These are phyloP conservation scores for Cyprinus carpio DNA, from an alignment of 2,113 vertebrate species.

Conservation along the genomic window DNA sequence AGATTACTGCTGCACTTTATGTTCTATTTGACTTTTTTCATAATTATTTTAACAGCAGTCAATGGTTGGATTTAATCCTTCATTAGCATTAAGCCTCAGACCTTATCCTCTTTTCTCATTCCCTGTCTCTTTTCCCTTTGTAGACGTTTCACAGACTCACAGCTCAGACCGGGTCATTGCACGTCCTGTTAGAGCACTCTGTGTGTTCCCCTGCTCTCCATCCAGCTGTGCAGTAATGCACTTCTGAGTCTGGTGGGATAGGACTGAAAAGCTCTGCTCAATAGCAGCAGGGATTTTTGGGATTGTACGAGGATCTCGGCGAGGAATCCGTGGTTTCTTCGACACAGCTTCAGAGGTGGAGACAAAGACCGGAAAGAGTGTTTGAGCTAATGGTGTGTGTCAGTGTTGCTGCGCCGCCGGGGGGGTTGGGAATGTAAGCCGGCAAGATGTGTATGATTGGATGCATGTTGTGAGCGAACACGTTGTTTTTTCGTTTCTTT, in stretches of 20 bases:
- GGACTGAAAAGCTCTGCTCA: background rate
- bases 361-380: background rate
- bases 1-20: constrained; percentile 7
- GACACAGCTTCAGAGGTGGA: background rate
- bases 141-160: background rate
- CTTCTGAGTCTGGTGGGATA: constrained; percentile 22
- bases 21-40: background rate
- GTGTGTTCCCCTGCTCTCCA: background rate
- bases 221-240: constrained; percentile 34
- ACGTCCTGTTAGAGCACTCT: background rate
- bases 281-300: background rate
- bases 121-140: constrained; percentile 3
- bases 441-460: background rate
- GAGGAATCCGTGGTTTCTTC: background rate
- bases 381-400: constrained; percentile 3
- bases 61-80: constrained; percentile 4
- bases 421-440: background rate
- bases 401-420: background rate
- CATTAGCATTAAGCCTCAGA: constrained; percentile 30
- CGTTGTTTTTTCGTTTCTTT: background rate
- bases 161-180: background rate
- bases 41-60: constrained; percentile 34
- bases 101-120: background rate
- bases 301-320: background rate
- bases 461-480: background rate